Percentiles rank a stretch among this genome's conserved stretches.
Evolutionary conservation across 2,113 vertebrate genomes (phyloP).

Genomic region (Stercorarius parasiticus): DNA sequence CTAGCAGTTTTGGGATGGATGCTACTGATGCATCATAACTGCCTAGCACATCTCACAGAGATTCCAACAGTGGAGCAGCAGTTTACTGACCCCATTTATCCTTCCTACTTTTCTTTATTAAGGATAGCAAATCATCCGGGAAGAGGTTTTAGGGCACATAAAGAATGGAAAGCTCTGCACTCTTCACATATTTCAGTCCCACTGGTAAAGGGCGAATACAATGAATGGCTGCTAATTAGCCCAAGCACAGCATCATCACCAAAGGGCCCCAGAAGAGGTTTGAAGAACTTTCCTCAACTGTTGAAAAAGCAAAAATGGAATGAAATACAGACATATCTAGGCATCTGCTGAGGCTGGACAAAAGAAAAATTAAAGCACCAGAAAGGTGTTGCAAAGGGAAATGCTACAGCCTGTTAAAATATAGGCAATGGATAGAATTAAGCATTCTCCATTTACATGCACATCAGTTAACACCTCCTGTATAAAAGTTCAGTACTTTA

Average conservation of each 20-base stretch:
- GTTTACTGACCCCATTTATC: neutral
- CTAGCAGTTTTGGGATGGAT: neutral
- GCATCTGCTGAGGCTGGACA: neutral
- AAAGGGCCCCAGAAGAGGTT: neutral
- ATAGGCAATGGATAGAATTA: neutral
- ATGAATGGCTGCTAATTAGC: neutral
- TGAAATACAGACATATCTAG: neutral
- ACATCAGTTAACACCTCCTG: neutral
- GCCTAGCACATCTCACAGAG: neutral
- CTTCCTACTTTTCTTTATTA: neutral
- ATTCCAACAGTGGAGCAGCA: neutral
- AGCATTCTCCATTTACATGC: neutral
- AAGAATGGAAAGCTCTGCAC: neutral
- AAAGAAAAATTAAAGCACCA: neutral
- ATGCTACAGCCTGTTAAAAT: neutral
- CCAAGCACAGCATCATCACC: neutral
- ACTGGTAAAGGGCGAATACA: neutral
- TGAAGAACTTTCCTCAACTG: neutral
- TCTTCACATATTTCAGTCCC: rapidly evolving
- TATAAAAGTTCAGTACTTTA: neutral
- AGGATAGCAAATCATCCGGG: neutral
- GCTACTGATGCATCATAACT: neutral
- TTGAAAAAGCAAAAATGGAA: neutral
- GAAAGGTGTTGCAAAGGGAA: neutral
- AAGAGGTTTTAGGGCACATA: neutral